Conservation (phyloP, 2,797 vertebrate genomes). For the Mionectes olivaceus region DNA sequence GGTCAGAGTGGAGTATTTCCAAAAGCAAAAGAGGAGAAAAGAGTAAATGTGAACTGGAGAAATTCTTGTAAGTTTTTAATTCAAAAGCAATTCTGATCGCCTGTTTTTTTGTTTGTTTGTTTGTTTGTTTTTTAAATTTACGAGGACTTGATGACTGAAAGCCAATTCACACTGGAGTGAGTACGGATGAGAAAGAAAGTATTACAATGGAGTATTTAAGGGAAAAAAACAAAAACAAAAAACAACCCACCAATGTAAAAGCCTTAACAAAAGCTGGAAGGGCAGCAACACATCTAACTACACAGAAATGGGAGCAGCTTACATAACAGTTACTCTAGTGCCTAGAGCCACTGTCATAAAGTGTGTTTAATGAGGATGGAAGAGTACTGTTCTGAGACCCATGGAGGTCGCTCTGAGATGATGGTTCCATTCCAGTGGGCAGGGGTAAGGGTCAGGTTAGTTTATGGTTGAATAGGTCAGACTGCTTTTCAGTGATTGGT, state of each 20-base stretch:
- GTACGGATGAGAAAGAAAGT: neutral
- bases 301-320: neutral
- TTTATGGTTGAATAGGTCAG: neutral
- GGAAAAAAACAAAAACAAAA: too few relatives aligned
- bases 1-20: neutral
- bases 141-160: neutral
- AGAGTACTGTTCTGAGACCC: neutral
- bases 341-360: conserved; percentile 17
- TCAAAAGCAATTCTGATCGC: neutral
- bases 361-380: neutral
- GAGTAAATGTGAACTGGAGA: conserved; percentile 9
- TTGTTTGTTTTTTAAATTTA: neutral
- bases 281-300: neutral
- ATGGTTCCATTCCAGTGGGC: neutral
- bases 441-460: neutral
- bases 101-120: neutral
- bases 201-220: neutral
- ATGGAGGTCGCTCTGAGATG: neutral
- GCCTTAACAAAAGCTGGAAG: neutral
- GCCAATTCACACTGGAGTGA: neutral
- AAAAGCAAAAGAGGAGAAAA: conserved; percentile 10
- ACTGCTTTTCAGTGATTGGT: neutral
- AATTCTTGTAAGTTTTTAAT: neutral
- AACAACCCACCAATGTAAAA: accelerated
- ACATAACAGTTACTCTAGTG: neutral